Evolutionary conservation across 1,140 invertebrate species (phyloP), one percentile per base, ranked within the genome.

Genomic region (Euborellia annulipes): DNA sequence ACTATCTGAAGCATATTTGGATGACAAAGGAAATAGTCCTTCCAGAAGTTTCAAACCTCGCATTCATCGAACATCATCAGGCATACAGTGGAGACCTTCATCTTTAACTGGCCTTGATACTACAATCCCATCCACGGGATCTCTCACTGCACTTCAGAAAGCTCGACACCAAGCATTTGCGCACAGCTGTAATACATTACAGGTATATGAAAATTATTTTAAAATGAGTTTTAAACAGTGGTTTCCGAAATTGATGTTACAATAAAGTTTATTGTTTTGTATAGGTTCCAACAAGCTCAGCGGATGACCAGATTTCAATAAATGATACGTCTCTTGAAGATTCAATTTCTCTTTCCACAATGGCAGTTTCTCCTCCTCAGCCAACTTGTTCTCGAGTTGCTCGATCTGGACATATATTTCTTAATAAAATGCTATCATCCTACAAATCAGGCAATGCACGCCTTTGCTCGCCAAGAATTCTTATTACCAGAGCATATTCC

Each of bases 401-500:
- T 8, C 18, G 13, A 7, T 19, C 20, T 41, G 40, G 23, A 6
- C 23, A 27, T 27, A 11, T 27, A 11, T 27, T 27, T 11, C 23
- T 27, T 4, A 27, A 27, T 27, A 27, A 27, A 27, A 27, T 27
- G 23, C 23, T 27, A 11, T 6, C 23, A 27, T 4, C 23, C 4
- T 4, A 4, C 4, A 27, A n/a, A 40, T 6, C 23, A 6, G 11
- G 4, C 11, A 27, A 11, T 11, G 4, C 4, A 27, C 59, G 69
- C 4, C 65, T 67, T 48, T 65, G 68, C 40, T 79, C 76, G 13
- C 78, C 78, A 11, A 66, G 71, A 40, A 81, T 81, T 19, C 67
- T 79, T 1, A 79, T 82, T 41, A 80, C 79, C 2, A 59, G 76
- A 48, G 76, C 79, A 2, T 75, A 72, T 62, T 80, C 77, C 32